phyloP scores from a whole-genome alignment of 2,888 invertebrate species.

The Dugesia japonica region DNA sequence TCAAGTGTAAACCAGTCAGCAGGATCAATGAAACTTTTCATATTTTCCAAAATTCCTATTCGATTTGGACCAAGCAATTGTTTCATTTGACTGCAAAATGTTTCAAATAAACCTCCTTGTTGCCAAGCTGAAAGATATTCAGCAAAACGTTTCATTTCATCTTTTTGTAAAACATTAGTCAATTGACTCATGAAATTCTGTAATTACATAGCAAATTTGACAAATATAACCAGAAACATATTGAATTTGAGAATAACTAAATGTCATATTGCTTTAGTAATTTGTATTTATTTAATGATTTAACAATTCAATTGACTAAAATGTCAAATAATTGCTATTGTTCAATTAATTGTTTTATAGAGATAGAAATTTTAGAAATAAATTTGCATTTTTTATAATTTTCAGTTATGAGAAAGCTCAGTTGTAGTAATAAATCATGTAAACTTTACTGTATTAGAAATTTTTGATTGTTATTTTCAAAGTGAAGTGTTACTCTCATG shows the following conservation, averaged over 20 bases:
- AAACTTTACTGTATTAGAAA: too few relatives aligned
- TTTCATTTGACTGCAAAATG: background rate
- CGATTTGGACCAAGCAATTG: background rate
- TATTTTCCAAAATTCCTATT: background rate
- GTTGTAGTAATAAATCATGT: too few relatives aligned
- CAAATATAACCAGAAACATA: background rate
- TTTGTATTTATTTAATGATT: too few relatives aligned
- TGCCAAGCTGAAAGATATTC: background rate
- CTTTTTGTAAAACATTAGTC: background rate
- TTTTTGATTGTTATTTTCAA: too few relatives aligned
- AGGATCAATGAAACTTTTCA: background rate
- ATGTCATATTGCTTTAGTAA: too few relatives aligned
- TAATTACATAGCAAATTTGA: background rate
- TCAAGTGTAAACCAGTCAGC: background rate
- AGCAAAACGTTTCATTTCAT: background rate
- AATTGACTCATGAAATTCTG: background rate
- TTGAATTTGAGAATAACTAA: background rate
- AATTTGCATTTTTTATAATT: too few relatives aligned
- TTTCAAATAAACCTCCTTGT: background rate
- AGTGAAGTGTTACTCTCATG: too few relatives aligned
- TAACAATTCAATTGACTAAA: background rate
- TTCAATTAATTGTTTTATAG: too few relatives aligned
- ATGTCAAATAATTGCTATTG: too few relatives aligned
- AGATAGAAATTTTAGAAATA: too few relatives aligned
- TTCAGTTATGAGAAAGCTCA: too few relatives aligned